phyloP scores from a whole-genome alignment of 1,140 invertebrate genomes.

The Zaprionus gabonicus region DNA sequence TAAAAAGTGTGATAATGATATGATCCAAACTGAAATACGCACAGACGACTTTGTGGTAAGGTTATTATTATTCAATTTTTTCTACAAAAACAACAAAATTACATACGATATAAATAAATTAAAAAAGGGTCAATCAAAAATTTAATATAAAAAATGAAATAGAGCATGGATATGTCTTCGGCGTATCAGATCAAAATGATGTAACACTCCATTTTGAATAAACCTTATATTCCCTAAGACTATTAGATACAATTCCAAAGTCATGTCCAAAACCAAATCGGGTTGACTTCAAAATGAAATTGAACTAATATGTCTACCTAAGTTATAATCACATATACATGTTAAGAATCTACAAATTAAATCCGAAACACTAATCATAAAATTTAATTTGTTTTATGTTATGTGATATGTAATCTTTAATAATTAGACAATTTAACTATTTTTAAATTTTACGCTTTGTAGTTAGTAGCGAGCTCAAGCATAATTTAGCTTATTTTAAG shows the following conservation, averaged over 20 bases:
- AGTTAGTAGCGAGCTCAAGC: neutral
- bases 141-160: slow-evolving; percentile 6
- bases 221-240: neutral
- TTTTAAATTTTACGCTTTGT: neutral
- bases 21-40: slow-evolving; percentile 85
- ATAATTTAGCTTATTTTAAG: slow-evolving; percentile 10
- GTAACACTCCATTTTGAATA: neutral
- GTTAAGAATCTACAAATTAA: neutral
- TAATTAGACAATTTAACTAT: neutral
- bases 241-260: slow-evolving; percentile 18
- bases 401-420: neutral
- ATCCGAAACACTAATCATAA: neutral
- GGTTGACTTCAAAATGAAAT: slow-evolving; percentile 6
- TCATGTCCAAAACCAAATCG: neutral
- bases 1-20: slow-evolving; percentile 84
- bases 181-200: slow-evolving; percentile 9
- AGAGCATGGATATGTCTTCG: slow-evolving; percentile 32
- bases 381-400: neutral
- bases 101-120: slow-evolving; percentile 51
- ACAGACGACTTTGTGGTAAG: slow-evolving; percentile 85
- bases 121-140: slow-evolving; percentile 12
- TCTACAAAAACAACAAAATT: slow-evolving; percentile 55
- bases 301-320: neutral
- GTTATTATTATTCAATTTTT: slow-evolving; percentile 85
- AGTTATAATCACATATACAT: neutral